Evolutionary conservation across 1,140 invertebrate genomes (phyloP).

Genomic region (Belonocnema kinseyi): DNA sequence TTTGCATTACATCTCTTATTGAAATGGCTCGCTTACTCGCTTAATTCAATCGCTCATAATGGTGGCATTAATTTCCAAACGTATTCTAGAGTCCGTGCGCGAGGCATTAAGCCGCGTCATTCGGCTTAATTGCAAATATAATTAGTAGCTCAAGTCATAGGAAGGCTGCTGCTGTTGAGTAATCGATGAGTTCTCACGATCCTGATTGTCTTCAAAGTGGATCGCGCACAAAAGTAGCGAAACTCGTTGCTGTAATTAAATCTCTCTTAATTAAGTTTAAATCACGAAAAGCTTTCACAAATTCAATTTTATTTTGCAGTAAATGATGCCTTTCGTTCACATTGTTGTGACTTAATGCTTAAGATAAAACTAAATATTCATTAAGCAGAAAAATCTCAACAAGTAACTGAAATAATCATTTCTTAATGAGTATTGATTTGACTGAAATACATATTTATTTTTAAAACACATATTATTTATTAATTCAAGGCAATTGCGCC

Average conservation of each 20-base stretch:
- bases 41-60: conserved; percentile 40
- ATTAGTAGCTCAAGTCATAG: conserved; percentile 43
- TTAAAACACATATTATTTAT: too few species aligned
- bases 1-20: too few species aligned
- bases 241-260: conserved; percentile 22
- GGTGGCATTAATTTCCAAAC: conserved; percentile 26
- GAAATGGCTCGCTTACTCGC: too few species aligned
- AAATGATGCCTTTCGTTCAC: too few species aligned
- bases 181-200: conserved; percentile 37
- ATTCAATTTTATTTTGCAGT: too few species aligned
- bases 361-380: too few species aligned
- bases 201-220: conserved; percentile 41
- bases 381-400: too few species aligned
- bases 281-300: neutral
- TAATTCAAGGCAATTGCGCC: too few species aligned
- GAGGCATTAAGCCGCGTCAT: neutral
- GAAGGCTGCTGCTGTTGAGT: conserved; percentile 30
- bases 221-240: conserved; percentile 34
- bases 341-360: too few species aligned
- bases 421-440: too few species aligned
- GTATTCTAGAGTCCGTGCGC: conserved; percentile 6
- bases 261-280: conserved; percentile 16
- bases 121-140: conserved; percentile 32
- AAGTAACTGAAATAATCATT: too few species aligned
- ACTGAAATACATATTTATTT: too few species aligned